Evolutionary conservation across 92 coral and sea anemone genomes (phyloP), one percentile per base, ranked within the genome.

Genomic region (Paragorgia papillata): DNA sequence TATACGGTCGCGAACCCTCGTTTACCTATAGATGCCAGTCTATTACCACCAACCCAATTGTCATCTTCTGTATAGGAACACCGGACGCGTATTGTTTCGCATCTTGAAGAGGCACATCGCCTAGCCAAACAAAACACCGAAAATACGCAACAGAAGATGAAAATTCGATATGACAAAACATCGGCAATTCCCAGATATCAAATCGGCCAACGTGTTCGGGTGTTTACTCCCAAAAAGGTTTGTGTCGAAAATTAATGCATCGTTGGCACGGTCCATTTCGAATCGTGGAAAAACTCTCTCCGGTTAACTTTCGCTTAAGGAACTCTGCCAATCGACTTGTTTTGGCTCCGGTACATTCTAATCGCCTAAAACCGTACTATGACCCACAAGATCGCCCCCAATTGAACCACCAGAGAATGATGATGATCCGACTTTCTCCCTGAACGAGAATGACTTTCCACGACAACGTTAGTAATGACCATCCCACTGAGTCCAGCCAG

Each of bases 91-190:
- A 79, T 89, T 1, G 86, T 89, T 1, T 19, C 28, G 26, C 85
- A 82, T 26, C 62, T 85, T n/a, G 92, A 89, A 61, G 48, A 62
- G 17, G 78, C 89, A 1, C 92, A 84, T 4, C 76, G 79, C 14
- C 50, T 87, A 0, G 90, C 90, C 0, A 70, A 70, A 1, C 43
- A 30, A 13, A 82, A 82, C 29, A 86, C 66, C 13, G 87, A 83
- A 41, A 28, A 56, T 28, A 86, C 90, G 17, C 90, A 87, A 65
- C 85, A 83, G 67, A 64, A 64, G 39, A 87, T 87, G 90, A 87
- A 87, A 49, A 80, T 60, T 3, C 54, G 70, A 5, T 85, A 89
- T 22, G 90, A 86, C 55, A 73, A 44, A 18, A 35, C 24, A 0
- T 80, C 94, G 1, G 7, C 7, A 2, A 69, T 65, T 0, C 76